Evolutionary conservation across 2,113 vertebrate genomes (phyloP).

Genomic region (Tragulus kanchil): DNA sequence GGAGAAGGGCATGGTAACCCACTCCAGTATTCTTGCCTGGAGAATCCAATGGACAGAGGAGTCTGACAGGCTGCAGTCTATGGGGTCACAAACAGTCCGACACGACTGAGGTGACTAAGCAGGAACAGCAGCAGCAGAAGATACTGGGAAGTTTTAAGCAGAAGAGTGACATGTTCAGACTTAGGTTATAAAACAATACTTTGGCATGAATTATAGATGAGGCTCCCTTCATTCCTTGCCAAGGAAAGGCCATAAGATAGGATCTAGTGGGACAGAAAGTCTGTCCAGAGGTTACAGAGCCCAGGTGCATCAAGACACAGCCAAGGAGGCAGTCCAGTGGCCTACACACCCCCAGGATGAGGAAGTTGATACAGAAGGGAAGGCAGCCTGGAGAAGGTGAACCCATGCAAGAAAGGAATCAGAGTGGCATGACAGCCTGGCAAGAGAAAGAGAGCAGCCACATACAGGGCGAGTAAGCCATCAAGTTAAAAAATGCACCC

Average conservation of each 20-base stretch:
- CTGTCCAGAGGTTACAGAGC: not conserved
- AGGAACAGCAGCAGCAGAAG: not conserved
- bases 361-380: too few relatives aligned
- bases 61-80: too few relatives aligned
- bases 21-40: too few relatives aligned
- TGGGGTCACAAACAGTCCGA: too few relatives aligned
- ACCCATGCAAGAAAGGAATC: not conserved
- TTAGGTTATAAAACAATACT: conserved; percentile 4
- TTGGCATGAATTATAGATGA: not conserved
- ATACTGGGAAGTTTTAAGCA: not conserved
- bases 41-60: too few relatives aligned
- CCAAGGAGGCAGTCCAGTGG: not conserved
- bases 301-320: not conserved
- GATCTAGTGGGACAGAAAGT: not conserved
- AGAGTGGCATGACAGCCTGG: not conserved
- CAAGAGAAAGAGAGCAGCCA: not conserved
- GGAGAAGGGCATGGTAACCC: too few relatives aligned
- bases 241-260: not conserved
- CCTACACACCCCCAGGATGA: not conserved
- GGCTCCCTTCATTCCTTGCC: not conserved
- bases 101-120: too few relatives aligned
- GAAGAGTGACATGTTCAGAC: not conserved
- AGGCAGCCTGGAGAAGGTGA: not conserved
- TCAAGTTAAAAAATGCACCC: not conserved
- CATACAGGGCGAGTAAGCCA: not conserved